Evolutionary conservation across 2,888 invertebrate species (phyloP).

Genomic region (Andricus quercusramuli): DNA sequence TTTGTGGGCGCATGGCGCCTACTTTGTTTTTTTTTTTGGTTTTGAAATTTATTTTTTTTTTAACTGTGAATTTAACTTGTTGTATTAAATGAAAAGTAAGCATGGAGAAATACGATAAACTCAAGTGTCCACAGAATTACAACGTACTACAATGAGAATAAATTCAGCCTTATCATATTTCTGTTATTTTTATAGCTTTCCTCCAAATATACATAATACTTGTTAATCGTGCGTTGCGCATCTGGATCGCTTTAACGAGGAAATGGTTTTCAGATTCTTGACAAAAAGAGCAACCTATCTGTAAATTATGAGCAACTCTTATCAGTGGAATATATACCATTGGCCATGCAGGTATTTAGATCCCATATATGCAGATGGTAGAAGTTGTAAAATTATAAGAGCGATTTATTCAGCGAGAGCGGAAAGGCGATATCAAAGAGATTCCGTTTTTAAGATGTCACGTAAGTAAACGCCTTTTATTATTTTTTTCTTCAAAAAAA

Average conservation of each 20-base stretch:
- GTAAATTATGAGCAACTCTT: constrained; percentile 63
- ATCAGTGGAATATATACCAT: constrained; percentile 58
- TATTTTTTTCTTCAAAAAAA: not conserved
- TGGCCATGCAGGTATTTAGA: constrained; percentile 26
- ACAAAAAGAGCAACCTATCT: constrained; percentile 30
- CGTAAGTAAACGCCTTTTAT: not conserved
- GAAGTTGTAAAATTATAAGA: constrained; percentile 10
- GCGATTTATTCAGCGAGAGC: constrained; percentile 1
- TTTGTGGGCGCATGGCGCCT: too few relatives aligned
- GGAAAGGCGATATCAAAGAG: not conserved
- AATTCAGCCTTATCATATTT: not conserved
- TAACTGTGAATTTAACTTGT: too few relatives aligned
- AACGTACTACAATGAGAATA: not conserved
- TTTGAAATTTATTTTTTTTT: too few relatives aligned
- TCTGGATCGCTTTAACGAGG: constrained; percentile 11
- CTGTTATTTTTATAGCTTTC: not conserved
- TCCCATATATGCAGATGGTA: not conserved
- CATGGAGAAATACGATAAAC: not conserved
- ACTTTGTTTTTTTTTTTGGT: too few relatives aligned
- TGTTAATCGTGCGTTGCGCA: not conserved
- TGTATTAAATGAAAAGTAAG: not conserved
- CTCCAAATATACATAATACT: not conserved
- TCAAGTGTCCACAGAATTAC: not conserved
- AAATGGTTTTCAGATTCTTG: not conserved
- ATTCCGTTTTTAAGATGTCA: constrained; percentile 1